phyloP scores from a whole-genome alignment of 1,140 invertebrate genomes.

The Cotesia vestalis region DNA sequence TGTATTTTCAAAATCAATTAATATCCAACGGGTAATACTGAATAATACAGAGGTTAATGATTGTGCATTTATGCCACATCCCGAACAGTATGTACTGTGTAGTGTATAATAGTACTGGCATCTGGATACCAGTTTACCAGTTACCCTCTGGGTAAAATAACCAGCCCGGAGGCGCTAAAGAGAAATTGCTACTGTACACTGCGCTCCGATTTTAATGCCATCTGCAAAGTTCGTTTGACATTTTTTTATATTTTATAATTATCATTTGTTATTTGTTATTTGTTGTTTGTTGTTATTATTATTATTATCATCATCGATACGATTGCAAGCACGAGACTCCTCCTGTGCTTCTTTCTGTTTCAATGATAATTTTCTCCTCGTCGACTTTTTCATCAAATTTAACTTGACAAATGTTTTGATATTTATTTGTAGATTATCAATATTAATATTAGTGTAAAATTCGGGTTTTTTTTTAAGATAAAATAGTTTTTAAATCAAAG shows the following conservation, averaged over 20 bases:
- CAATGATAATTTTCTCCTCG: neutral
- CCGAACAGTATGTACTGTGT: neutral
- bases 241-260: constrained; percentile 61
- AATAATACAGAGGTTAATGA: constrained; percentile 62
- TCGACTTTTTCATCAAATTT: neutral
- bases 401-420: neutral
- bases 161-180: constrained; percentile 36
- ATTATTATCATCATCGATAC: no score
- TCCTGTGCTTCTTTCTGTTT: neutral
- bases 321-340: constrained; percentile 38
- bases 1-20: constrained; percentile 65
- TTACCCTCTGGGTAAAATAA: constrained; percentile 20
- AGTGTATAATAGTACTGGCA: neutral
- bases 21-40: constrained; percentile 57
- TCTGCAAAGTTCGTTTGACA: constrained; percentile 60
- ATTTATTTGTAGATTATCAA: no score
- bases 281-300: no score
- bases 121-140: constrained; percentile 5
- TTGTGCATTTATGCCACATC: constrained; percentile 43
- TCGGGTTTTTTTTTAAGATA: no score
- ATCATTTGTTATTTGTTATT: no score
- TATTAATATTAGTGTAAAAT: no score
- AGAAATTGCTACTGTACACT: constrained; percentile 40
- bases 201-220: constrained; percentile 23
- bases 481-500: no score